Percentiles rank a stretch among this genome's conserved stretches.
Conservation (phyloP, 2,797 vertebrate species). For the Leptatherina wallacei region DNA sequence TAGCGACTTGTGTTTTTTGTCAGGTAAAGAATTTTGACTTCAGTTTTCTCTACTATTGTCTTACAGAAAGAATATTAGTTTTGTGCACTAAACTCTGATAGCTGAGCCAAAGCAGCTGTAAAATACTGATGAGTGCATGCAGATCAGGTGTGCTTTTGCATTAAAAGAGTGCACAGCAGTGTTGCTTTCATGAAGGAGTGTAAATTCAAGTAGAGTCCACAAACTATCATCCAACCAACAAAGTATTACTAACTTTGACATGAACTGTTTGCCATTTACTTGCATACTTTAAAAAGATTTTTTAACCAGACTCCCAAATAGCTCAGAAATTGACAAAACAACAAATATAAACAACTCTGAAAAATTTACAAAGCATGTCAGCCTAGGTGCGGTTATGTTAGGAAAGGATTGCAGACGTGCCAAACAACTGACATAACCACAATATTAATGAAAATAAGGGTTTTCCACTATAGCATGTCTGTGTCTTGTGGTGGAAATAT, state of each 20-base stretch:
- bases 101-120: constrained; percentile 12
- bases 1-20: constrained; percentile 33
- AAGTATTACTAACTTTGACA: not conserved
- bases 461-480: not conserved
- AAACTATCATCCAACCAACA: not conserved
- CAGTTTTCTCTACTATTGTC: constrained; percentile 6
- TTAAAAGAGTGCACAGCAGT: not conserved
- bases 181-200: not conserved
- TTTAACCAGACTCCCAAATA: not conserved
- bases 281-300: no score
- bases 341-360: not conserved
- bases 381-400: not conserved
- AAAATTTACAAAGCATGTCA: not conserved
- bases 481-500: no score
- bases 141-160: constrained; percentile 3
- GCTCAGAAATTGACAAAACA: not conserved
- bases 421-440: not conserved
- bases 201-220: not conserved
- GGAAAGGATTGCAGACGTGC: not conserved
- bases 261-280: no score
- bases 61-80: not conserved
- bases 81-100: constrained; percentile 10
- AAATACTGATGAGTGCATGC: constrained; percentile 15
- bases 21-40: constrained; percentile 18
- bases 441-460: constrained; percentile 13